These are phyloP conservation scores for Electrophaes corylata DNA, from an alignment of 2,888 invertebrate genomes.

Conservation along the genomic window DNA sequence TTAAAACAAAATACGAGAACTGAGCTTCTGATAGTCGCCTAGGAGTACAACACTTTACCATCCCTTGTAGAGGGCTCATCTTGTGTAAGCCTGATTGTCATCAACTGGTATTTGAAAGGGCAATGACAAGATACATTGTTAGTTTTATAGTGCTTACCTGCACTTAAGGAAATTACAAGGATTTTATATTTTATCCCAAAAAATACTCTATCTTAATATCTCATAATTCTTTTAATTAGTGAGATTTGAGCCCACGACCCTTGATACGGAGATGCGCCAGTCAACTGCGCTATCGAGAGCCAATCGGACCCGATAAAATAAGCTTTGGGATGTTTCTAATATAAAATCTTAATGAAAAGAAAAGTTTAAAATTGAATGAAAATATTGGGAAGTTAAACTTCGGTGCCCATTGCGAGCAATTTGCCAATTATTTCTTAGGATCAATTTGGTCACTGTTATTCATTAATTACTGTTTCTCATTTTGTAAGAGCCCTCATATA, in stretches of 20 bases:
- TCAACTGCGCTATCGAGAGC: too few relatives aligned
- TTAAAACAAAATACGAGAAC: neutral
- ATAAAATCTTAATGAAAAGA: too few relatives aligned
- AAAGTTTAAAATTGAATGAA: slow-evolving; percentile 20
- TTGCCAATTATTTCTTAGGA: slow-evolving; percentile 12
- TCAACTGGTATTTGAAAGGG: neutral
- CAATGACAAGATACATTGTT: too few relatives aligned
- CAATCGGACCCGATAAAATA: too few relatives aligned
- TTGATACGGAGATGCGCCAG: too few relatives aligned
- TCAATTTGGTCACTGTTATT: neutral
- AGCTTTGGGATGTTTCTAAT: too few relatives aligned
- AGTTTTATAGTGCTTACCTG: too few relatives aligned
- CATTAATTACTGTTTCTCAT: neutral
- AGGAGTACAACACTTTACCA: neutral
- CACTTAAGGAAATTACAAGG: too few relatives aligned
- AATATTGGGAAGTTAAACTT: slow-evolving; percentile 20
- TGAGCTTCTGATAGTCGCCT: neutral
- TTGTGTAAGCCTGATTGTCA: neutral
- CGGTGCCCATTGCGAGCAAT: slow-evolving; percentile 9
- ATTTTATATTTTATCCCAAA: too few relatives aligned
- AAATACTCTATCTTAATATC: too few relatives aligned
- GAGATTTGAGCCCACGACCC: too few relatives aligned
- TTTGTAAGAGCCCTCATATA: neutral
- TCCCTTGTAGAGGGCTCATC: neutral
- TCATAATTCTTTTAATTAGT: too few relatives aligned